Conservation (phyloP, 2,113 vertebrate species). For the Cyanistes caeruleus region DNA sequence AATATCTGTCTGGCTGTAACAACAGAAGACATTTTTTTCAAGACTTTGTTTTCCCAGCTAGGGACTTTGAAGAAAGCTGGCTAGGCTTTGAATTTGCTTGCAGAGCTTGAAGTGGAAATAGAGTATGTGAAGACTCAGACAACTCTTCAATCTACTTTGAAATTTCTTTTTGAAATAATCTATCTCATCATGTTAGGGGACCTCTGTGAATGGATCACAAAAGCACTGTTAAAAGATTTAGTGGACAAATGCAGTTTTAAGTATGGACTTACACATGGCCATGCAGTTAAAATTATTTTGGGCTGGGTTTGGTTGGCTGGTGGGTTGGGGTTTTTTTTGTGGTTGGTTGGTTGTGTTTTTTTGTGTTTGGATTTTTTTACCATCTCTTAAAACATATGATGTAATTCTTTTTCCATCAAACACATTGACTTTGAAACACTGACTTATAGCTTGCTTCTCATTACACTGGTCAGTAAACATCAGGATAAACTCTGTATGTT, state of each 20-base stretch:
- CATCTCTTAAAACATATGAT: not conserved
- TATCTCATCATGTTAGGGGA: not conserved
- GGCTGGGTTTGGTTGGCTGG: not conserved
- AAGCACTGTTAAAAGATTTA: not conserved
- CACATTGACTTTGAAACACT: constrained; percentile 15
- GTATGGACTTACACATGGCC: not conserved
- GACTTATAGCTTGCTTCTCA: not conserved
- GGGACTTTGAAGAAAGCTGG: not conserved
- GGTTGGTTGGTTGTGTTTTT: not conserved
- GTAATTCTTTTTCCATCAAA: not conserved
- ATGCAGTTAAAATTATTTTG: not conserved
- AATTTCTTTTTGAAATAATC: not conserved
- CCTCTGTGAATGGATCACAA: not conserved
- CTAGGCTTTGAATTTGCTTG: constrained; percentile 16
- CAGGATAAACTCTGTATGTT: not conserved
- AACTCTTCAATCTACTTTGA: constrained; percentile 27
- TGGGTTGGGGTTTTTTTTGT: fast-evolving
- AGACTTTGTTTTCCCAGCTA: constrained; percentile 23
- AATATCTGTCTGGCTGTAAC: not conserved
- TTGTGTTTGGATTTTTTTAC: not conserved
- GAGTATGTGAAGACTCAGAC: not conserved
- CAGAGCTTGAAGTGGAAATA: not conserved
- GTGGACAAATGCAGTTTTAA: not conserved
- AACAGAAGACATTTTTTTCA: constrained; percentile 3
- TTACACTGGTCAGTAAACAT: constrained; percentile 24